Evolutionary conservation across 1,140 invertebrate species (phyloP).

Genomic region (Trichonephila clavipes): DNA sequence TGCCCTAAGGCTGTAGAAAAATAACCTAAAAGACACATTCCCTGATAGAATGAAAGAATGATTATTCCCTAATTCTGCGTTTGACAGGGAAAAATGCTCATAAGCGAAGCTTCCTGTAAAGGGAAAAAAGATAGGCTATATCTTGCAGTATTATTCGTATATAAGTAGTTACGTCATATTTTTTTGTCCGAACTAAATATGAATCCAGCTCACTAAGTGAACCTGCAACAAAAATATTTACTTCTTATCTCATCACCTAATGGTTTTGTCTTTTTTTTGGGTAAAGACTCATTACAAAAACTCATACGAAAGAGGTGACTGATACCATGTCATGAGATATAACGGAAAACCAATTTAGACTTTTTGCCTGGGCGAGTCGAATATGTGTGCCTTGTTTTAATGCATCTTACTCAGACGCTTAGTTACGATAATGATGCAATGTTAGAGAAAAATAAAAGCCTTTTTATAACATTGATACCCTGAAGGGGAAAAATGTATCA

Average conservation of each 20-base stretch:
- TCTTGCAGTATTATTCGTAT: too few relatives aligned
- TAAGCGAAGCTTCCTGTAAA: background rate
- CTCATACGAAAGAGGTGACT: background rate
- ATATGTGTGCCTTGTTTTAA: constrained; percentile 2
- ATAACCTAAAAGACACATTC: background rate
- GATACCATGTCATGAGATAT: background rate
- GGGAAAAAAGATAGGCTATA: background rate
- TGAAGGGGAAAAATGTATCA: constrained; percentile 1
- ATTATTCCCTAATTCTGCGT: background rate
- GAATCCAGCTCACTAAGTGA: background rate
- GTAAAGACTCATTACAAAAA: constrained; percentile 34
- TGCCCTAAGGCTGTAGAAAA: background rate
- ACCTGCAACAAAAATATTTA: constrained; percentile 6
- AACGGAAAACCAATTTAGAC: constrained; percentile 65
- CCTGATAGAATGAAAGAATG: too few relatives aligned
- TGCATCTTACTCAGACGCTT: background rate
- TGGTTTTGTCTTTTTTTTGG: background rate
- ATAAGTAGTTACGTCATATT: background rate
- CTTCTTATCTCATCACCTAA: constrained; percentile 48
- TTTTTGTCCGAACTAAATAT: background rate
- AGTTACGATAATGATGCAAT: constrained; percentile 33
- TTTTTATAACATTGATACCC: constrained; percentile 43
- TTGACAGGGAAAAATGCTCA: background rate
- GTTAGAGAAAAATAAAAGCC: background rate
- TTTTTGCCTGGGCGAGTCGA: constrained; percentile 10